phyloP scores from a whole-genome alignment of 2,797 vertebrate species.

The Xenopus petersii region DNA sequence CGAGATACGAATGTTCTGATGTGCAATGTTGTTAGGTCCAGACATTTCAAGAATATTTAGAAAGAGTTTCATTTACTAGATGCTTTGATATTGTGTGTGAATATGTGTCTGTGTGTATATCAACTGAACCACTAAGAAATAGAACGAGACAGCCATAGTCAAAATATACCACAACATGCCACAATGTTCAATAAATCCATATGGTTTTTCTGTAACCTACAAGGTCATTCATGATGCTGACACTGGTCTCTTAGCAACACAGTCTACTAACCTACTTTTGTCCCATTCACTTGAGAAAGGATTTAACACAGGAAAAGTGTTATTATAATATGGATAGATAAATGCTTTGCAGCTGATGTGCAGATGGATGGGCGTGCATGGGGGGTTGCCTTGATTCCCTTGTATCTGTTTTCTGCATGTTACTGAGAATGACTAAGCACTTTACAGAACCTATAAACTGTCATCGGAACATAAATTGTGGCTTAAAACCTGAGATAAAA shows the following conservation, averaged over 20 bases:
- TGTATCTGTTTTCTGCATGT: not conserved
- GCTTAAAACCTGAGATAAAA: no score
- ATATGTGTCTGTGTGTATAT: constrained; percentile 44
- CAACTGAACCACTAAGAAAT: constrained; percentile 60
- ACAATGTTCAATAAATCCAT: constrained; percentile 74
- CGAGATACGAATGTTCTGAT: constrained; percentile 56
- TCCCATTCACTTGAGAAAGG: constrained; percentile 70
- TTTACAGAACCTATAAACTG: not conserved
- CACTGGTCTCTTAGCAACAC: constrained; percentile 76
- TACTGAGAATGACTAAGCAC: not conserved
- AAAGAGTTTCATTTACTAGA: constrained; percentile 48
- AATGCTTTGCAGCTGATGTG: constrained; percentile 55
- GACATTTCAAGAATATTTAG: constrained; percentile 51
- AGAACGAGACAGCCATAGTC: constrained; percentile 61
- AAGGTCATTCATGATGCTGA: constrained; percentile 75
- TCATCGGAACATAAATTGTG: no score
- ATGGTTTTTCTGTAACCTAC: constrained; percentile 66
- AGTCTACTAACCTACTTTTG: constrained; percentile 76
- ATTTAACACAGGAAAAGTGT: constrained; percentile 66
- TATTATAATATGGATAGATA: constrained; percentile 61
- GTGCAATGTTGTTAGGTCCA: constrained; percentile 53
- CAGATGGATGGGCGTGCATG: constrained; percentile 45
- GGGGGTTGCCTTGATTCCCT: not conserved
- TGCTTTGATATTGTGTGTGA: constrained; percentile 27
- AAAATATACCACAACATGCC: constrained; percentile 64